Conservation (phyloP, 2,888 invertebrate genomes). For the Bombylius major region DNA sequence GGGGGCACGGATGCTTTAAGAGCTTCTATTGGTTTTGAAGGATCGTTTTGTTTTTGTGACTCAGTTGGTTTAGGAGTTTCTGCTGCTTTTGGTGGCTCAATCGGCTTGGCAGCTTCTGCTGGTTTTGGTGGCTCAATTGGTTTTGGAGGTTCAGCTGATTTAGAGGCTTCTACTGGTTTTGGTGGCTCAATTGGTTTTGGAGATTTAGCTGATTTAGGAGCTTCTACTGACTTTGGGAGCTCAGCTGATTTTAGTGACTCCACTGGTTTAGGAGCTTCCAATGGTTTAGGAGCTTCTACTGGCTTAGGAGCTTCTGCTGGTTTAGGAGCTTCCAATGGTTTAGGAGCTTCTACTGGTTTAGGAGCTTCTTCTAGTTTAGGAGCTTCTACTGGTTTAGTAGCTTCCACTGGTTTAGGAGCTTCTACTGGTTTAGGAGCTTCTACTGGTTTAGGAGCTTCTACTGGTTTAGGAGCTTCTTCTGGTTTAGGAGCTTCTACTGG, state of each 20-base stretch:
- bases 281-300: constrained; percentile 43
- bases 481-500: neutral
- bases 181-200: constrained; percentile 62
- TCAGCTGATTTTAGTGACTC: constrained; percentile 53
- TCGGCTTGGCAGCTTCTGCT: constrained; percentile 24
- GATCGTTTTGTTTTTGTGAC: constrained; percentile 42
- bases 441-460: neutral
- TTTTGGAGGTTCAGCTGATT: constrained; percentile 79
- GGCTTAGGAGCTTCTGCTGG: constrained; percentile 52
- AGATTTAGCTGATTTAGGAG: constrained; percentile 59
- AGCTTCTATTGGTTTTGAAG: constrained; percentile 16
- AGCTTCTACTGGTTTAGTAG: constrained; percentile 71
- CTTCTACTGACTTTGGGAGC: constrained; percentile 35
- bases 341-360: neutral
- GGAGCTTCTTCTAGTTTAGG: constrained; percentile 65
- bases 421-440: neutral
- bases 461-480: neutral
- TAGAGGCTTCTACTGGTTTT: constrained; percentile 37
- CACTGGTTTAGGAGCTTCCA: constrained; percentile 37
- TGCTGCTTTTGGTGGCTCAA: constrained; percentile 14
- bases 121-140: constrained; percentile 54
- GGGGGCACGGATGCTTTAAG: neutral
- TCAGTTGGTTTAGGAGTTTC: constrained; percentile 33
- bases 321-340: constrained; percentile 58
- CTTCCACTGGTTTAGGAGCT: constrained; percentile 1